Base-by-base conservation (phyloP, 1,140 invertebrate genomes). In the Bradysia coprophila region DNA sequence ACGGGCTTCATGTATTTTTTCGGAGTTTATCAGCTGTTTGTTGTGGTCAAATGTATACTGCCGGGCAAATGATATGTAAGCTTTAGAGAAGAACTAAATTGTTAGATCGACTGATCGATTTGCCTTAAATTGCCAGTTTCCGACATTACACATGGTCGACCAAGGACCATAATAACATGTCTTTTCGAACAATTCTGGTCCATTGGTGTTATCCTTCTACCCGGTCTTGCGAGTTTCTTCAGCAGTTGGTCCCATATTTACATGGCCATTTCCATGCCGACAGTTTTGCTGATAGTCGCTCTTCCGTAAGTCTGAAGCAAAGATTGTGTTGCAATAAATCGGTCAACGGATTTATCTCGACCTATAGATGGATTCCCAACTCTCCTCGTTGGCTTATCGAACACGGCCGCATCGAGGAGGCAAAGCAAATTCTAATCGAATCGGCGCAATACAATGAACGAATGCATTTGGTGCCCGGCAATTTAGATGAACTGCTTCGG, bases 181-280 rank as follows among this genome's bases (percentile, higher is more conserved):
- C 51, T 62, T 6, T 64, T 63, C 43, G 62, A 64, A 41, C 59
- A 59, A 2, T 63, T 62, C 41, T 64, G 62, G 62, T 60, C 61
- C 3, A 40, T 64, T 40, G 62, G 61, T 0, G 56, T 64, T 3
- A 59, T 63, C 18, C 44, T 64, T 15, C 41, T 64, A 40, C 59
- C 62, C 10, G 52, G 51, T 1, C 48, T 63, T 5, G 53, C 58
- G 2, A 56, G 52, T 1, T 62, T 57, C 48, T 59, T 58, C 15
- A 55, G 52, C 33, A 60, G 46, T 40, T 64, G 62, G 62, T 53
- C 54, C 0, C 46, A 59, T 20, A 59, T 64, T 41, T 64, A 64
- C 44, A 45, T 63, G 37, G 56, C 59, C n/a, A 64, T 64, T 8
- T 61, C 56, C 4, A 52, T 62, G 18, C 61, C 62, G 28, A 63